Evolutionary conservation across 2,113 vertebrate genomes (phyloP).

Genomic region (Nothoprocta perdicaria): DNA sequence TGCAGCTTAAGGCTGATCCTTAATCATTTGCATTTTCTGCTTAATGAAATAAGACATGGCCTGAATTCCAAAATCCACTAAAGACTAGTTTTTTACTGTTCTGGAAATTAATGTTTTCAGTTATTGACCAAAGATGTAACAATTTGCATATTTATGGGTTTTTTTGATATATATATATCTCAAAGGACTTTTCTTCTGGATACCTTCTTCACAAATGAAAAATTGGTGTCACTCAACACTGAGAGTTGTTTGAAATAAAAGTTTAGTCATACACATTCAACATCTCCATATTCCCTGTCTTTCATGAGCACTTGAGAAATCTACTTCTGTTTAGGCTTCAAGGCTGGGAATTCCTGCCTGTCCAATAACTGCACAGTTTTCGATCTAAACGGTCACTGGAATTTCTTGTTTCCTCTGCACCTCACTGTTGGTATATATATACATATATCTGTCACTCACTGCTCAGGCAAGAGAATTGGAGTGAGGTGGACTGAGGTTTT

Average conservation of each 20-base stretch:
- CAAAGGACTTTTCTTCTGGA: conserved; percentile 44
- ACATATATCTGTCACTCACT: not conserved
- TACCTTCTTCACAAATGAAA: conserved; percentile 55
- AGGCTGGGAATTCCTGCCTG: not conserved
- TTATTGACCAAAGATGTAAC: conserved; percentile 54
- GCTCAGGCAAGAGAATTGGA: not conserved
- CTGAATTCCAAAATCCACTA: conserved; percentile 37
- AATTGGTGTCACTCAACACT: conserved; percentile 33
- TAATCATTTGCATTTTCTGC: conserved; percentile 42
- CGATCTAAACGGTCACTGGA: not conserved
- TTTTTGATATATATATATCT: conserved; percentile 46
- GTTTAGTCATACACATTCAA: conserved; percentile 42
- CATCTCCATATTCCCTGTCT: not conserved
- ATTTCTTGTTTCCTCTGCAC: not conserved
- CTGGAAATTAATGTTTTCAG: conserved; percentile 46
- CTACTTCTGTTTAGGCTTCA: conserved; percentile 1
- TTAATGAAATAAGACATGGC: conserved; percentile 31
- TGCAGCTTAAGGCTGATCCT: conserved; percentile 27
- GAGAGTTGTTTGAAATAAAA: conserved; percentile 38
- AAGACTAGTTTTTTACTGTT: conserved; percentile 30
- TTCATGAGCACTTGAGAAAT: conserved; percentile 16
- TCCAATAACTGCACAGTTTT: not conserved
- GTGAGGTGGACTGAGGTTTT: not conserved
- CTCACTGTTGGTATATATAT: not conserved
- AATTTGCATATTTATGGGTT: conserved; percentile 58